Conservation (phyloP, 2,888 invertebrate genomes). For the Timema cristinae region DNA sequence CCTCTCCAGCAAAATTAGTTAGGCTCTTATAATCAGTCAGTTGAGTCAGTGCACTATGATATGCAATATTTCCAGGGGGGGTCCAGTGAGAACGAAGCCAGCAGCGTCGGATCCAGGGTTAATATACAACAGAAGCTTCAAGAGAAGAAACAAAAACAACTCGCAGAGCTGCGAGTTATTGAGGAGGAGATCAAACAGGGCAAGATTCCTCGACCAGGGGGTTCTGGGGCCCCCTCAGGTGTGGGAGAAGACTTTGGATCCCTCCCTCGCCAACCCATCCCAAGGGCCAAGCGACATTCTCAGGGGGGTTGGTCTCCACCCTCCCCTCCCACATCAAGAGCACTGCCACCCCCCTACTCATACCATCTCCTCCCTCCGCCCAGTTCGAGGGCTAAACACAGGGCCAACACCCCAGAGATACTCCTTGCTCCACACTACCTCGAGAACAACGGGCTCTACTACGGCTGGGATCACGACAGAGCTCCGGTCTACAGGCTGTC, state of each 20-base stretch:
- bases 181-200: slow-evolving; percentile 86
- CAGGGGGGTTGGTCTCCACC: slow-evolving; percentile 50
- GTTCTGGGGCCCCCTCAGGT: slow-evolving; percentile 21
- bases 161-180: slow-evolving; percentile 74
- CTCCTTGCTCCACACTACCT: slow-evolving; percentile 71
- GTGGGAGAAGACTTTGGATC: slow-evolving; percentile 27
- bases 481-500: slow-evolving; percentile 35
- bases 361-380: slow-evolving; percentile 44
- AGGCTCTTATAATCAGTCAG: no score
- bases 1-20: no score
- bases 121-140: slow-evolving; percentile 83
- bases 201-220: slow-evolving; percentile 49
- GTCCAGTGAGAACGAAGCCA: slow-evolving; percentile 69
- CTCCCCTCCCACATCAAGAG: slow-evolving; percentile 35
- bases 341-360: slow-evolving; percentile 38
- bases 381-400: slow-evolving; percentile 53
- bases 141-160: slow-evolving; percentile 83
- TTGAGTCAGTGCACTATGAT: neutral
- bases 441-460: slow-evolving; percentile 50
- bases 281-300: slow-evolving; percentile 63
- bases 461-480: slow-evolving; percentile 48
- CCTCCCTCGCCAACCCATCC: slow-evolving; percentile 61
- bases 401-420: slow-evolving; percentile 73
- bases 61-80: slow-evolving; percentile 48
- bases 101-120: slow-evolving; percentile 68